phyloP scores from a whole-genome alignment of 2,888 invertebrate genomes.

The Theretra japonica region DNA sequence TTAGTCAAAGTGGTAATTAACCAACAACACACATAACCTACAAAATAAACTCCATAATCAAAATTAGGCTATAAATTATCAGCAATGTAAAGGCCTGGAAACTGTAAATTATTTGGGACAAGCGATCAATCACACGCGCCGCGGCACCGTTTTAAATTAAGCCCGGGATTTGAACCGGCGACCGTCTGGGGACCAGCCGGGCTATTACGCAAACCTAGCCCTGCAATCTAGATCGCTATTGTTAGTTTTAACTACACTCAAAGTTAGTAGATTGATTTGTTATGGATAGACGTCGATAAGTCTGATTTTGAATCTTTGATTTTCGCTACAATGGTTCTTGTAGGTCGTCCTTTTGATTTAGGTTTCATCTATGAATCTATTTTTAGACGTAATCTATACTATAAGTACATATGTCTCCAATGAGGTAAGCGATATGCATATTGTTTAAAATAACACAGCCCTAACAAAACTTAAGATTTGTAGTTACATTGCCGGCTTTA shows the following conservation, averaged over 20 bases:
- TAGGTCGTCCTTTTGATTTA: too few species aligned
- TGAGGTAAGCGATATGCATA: too few species aligned
- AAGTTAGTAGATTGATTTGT: neutral
- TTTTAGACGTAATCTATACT: too few species aligned
- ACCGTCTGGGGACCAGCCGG: slow-evolving; percentile 39
- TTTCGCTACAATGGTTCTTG: neutral
- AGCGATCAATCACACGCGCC: slow-evolving; percentile 61
- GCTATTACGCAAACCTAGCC: slow-evolving; percentile 40
- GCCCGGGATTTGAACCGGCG: slow-evolving; percentile 40
- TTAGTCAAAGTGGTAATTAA: too few species aligned
- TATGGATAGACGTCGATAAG: neutral
- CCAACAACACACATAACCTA: neutral
- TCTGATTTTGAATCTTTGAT: neutral
- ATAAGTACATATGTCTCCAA: too few species aligned
- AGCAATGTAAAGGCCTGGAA: slow-evolving; percentile 9
- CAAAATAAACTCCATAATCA: neutral
- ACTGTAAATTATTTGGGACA: slow-evolving; percentile 24
- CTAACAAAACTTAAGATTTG: too few species aligned
- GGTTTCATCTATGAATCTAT: too few species aligned
- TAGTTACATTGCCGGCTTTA: too few species aligned
- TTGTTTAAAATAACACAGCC: too few species aligned
- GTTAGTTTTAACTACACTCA: neutral
- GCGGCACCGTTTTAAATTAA: slow-evolving; percentile 49
- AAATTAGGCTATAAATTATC: slow-evolving; percentile 10
- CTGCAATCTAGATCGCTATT: slow-evolving; percentile 18